Evolutionary conservation across 2,888 invertebrate species (phyloP).

Genomic region (Drosophila anceps): DNA sequence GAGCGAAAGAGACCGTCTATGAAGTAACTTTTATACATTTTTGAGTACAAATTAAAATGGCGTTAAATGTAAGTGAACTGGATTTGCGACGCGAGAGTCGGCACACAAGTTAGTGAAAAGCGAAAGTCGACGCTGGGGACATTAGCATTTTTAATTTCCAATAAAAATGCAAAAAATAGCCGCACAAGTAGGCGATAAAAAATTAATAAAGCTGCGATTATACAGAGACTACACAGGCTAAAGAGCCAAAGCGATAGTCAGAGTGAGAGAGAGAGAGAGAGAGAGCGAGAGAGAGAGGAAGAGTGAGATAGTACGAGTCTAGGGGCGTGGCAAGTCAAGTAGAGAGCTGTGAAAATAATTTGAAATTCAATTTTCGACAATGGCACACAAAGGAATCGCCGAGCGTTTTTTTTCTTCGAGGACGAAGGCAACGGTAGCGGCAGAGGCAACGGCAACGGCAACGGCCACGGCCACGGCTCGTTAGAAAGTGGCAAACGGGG

Average conservation of each 20-base stretch:
- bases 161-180: slow-evolving; percentile 79
- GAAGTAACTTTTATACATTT: slow-evolving; percentile 64
- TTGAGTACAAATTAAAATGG: slow-evolving; percentile 73
- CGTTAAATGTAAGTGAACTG: slow-evolving; percentile 58
- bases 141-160: slow-evolving; percentile 81
- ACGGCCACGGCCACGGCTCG: slow-evolving; percentile 55
- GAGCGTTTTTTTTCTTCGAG: slow-evolving; percentile 20
- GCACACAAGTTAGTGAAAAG: slow-evolving; percentile 41
- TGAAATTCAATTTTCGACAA: slow-evolving; percentile 81
- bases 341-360: slow-evolving; percentile 79
- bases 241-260: not conserved
- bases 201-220: slow-evolving; percentile 81
- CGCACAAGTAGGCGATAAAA: slow-evolving; percentile 80
- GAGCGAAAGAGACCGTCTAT: not conserved
- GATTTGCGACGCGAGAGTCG: slow-evolving; percentile 4
- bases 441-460: not conserved
- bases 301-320: slow-evolving; percentile 36
- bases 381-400: slow-evolving; percentile 79
- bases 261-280: slow-evolving; percentile 6
- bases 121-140: slow-evolving; percentile 54
- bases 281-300: too few species aligned
- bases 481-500: slow-evolving; percentile 58
- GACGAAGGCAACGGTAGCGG: slow-evolving; percentile 1
- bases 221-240: slow-evolving; percentile 52
- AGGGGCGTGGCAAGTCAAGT: slow-evolving; percentile 37